These are phyloP conservation scores for Rattus rattus DNA, from an alignment of 2,113 vertebrate species.

Conservation along the genomic window DNA sequence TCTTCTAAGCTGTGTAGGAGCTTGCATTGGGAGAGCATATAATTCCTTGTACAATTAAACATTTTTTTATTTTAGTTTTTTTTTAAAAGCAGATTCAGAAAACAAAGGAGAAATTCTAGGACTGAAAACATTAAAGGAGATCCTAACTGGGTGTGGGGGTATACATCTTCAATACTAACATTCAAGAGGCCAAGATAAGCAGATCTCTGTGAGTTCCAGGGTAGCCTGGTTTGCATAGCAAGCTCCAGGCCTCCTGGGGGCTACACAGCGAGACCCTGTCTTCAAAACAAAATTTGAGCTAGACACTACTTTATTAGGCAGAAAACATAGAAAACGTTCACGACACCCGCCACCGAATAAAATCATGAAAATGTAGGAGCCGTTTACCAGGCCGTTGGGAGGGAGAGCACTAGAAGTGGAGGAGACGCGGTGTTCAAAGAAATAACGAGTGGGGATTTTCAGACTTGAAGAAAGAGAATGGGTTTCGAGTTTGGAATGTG, in stretches of 20 bases:
- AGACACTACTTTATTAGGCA: neutral
- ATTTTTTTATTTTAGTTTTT: neutral
- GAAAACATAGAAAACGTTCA: conserved; percentile 1
- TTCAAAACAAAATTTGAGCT: neutral
- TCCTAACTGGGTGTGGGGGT: neutral
- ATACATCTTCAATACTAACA: neutral
- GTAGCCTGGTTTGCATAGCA: neutral
- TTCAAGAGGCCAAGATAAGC: neutral
- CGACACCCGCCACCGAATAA: neutral
- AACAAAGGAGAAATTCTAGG: conserved; percentile 33
- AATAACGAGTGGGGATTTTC: neutral
- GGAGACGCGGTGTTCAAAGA: neutral
- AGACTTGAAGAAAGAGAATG: neutral
- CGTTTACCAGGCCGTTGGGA: neutral
- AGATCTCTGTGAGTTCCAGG: neutral
- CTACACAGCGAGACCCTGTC: neutral
- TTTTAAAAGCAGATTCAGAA: neutral
- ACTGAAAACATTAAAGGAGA: neutral
- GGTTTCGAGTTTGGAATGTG: neutral
- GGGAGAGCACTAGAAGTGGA: neutral
- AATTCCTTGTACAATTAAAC: neutral
- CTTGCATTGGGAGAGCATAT: neutral
- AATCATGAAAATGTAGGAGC: neutral
- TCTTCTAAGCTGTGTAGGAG: neutral
- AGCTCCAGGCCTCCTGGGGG: neutral